These are phyloP conservation scores for Rhynchopsitta pachyrhyncha DNA, from an alignment of 2,113 vertebrate species.

Conservation along the genomic window DNA sequence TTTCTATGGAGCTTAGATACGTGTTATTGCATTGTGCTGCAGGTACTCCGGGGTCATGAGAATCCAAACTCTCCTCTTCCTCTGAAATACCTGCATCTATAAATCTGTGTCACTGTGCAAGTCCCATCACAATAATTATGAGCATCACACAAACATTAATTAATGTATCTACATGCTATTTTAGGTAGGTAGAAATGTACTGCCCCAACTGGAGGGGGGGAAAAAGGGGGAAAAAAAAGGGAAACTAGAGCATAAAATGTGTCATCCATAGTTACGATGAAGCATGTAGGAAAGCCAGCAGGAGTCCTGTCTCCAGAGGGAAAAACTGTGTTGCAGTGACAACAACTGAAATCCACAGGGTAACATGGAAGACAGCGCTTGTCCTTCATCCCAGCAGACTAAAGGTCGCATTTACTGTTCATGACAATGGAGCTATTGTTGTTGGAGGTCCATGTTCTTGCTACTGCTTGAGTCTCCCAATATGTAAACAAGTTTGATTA, in stretches of 20 bases:
- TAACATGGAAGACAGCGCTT: neutral
- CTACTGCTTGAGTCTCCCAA: neutral
- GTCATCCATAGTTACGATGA: neutral
- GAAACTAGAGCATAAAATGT: neutral
- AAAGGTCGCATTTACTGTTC: neutral
- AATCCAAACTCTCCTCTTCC: neutral
- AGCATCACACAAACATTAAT: neutral
- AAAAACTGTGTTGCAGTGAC: neutral
- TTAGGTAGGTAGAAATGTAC: neutral
- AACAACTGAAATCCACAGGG: rapidly evolving
- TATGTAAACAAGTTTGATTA: neutral
- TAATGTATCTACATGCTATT: neutral
- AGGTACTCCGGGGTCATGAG: neutral
- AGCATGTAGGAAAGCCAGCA: neutral
- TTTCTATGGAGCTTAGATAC: neutral
- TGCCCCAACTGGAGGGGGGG: neutral
- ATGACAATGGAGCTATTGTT: conserved; percentile 7
- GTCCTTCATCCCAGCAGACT: neutral
- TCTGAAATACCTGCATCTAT: neutral
- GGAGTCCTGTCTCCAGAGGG: neutral
- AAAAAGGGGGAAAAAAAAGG: rapidly evolving
- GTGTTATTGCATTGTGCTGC: neutral
- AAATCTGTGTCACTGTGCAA: neutral
- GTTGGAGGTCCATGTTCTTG: neutral
- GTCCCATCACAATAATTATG: neutral